Conservation (phyloP, 2,888 invertebrate genomes). For the Slavum lentiscoides region DNA sequence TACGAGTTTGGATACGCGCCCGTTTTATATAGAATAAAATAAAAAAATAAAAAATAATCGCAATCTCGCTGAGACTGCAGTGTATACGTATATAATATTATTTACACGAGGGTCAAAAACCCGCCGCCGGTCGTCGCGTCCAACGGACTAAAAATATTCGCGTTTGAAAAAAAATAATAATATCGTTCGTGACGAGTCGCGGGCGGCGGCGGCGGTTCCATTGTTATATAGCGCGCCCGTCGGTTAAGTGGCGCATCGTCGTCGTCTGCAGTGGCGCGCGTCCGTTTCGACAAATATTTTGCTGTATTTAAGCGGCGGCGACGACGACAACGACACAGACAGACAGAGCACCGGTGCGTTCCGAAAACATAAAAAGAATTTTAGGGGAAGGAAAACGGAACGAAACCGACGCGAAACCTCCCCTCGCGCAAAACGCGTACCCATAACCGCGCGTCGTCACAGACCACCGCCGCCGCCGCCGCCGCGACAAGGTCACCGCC, state of each 20-base stretch:
- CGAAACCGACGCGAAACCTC: not conserved
- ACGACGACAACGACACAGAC: not conserved
- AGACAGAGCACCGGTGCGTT: too few relatives aligned
- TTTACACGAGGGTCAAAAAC: too few relatives aligned
- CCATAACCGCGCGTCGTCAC: not conserved
- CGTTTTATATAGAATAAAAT: too few relatives aligned
- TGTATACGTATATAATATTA: too few relatives aligned
- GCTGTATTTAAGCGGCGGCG: too few relatives aligned
- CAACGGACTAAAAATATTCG: too few relatives aligned
- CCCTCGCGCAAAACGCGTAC: not conserved
- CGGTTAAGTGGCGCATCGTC: not conserved
- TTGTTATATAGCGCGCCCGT: constrained; percentile 7
- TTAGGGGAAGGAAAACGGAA: too few relatives aligned
- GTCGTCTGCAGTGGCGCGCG: not conserved
- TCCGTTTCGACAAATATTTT: constrained; percentile 18
- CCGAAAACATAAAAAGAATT: not conserved
- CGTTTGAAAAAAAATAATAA: not conserved
- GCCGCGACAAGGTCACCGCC: constrained; percentile 21
- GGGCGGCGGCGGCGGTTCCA: not conserved
- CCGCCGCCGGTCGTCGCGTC: too few relatives aligned
- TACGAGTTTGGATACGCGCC: too few relatives aligned
- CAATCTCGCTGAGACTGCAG: too few relatives aligned
- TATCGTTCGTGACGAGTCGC: not conserved
- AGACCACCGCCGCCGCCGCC: not conserved
- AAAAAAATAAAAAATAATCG: too few relatives aligned